Percentiles rank a stretch among this genome's conserved stretches.
Conservation (phyloP, 2,797 vertebrate species). For the Chelmon rostratus region DNA sequence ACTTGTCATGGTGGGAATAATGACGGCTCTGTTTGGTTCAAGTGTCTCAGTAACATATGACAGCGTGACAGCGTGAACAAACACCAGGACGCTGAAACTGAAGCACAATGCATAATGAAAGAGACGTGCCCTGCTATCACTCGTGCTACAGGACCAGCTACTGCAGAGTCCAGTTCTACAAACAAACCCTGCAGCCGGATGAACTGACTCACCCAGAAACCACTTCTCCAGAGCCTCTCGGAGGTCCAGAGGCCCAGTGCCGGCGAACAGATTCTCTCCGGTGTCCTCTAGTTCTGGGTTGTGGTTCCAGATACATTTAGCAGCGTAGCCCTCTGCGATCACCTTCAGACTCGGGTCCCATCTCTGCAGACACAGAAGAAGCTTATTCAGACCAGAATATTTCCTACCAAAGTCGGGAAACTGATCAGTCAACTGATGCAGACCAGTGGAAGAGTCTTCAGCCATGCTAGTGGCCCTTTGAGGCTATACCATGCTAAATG, state of each 20-base stretch:
- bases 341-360: constrained; percentile 76
- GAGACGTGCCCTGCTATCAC: no score
- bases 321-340: constrained; percentile 72
- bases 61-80: neutral
- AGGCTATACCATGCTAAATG: no score
- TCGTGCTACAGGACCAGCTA: no score
- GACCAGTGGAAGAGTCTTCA: no score
- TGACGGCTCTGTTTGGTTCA: neutral
- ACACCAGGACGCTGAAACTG: neutral
- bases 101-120: neutral
- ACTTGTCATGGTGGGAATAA: neutral
- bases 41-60: no score
- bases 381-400: neutral
- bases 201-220: constrained; percentile 75
- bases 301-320: constrained; percentile 81
- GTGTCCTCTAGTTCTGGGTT: constrained; percentile 73
- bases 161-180: neutral
- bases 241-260: constrained; percentile 57
- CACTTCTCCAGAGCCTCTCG: constrained; percentile 71
- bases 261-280: constrained; percentile 81
- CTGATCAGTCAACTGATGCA: no score
- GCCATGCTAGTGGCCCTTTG: no score
- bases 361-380: constrained; percentile 60
- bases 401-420: no score
- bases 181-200: neutral